A percentile compares a stretch with the other conserved stretches of the same genome.
Evolutionary conservation across 1,140 invertebrate genomes (phyloP).

Genomic region (Nephotettix cincticeps): DNA sequence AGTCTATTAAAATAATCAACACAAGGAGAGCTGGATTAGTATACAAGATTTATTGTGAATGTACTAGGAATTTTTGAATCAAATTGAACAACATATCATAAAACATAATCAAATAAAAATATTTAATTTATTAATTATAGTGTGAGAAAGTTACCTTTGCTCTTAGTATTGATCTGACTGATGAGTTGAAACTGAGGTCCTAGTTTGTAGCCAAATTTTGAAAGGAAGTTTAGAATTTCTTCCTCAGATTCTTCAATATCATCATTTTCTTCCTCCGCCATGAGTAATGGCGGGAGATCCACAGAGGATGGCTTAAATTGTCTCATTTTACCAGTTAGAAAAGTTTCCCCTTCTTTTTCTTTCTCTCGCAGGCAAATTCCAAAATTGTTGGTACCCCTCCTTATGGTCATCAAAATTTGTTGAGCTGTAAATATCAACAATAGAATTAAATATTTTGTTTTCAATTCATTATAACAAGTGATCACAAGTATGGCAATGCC

Average conservation of each 20-base stretch:
- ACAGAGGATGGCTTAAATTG: not conserved
- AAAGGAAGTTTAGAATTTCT: not conserved
- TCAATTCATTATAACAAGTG: too few species aligned
- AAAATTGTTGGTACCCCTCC: not conserved
- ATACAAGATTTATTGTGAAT: too few species aligned
- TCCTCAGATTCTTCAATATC: not conserved
- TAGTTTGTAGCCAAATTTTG: constrained; percentile 8
- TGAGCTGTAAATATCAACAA: too few species aligned
- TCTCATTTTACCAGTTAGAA: not conserved
- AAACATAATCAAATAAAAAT: too few species aligned
- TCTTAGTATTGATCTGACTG: not conserved
- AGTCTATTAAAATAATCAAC: too few species aligned
- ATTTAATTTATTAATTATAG: too few species aligned
- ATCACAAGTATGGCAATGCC: too few species aligned
- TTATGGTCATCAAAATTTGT: not conserved
- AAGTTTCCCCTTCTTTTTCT: not conserved
- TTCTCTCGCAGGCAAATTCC: not conserved
- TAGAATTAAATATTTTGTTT: too few species aligned
- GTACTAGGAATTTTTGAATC: too few species aligned
- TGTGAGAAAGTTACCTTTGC: too few species aligned
- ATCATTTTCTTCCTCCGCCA: not conserved
- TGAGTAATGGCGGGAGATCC: not conserved
- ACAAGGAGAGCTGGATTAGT: too few species aligned
- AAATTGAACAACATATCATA: too few species aligned
- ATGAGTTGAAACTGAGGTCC: not conserved